A percentile compares a stretch with the other conserved stretches of the same genome.
Conservation (phyloP, 2,888 invertebrate genomes). For the Pomacea canaliculata region DNA sequence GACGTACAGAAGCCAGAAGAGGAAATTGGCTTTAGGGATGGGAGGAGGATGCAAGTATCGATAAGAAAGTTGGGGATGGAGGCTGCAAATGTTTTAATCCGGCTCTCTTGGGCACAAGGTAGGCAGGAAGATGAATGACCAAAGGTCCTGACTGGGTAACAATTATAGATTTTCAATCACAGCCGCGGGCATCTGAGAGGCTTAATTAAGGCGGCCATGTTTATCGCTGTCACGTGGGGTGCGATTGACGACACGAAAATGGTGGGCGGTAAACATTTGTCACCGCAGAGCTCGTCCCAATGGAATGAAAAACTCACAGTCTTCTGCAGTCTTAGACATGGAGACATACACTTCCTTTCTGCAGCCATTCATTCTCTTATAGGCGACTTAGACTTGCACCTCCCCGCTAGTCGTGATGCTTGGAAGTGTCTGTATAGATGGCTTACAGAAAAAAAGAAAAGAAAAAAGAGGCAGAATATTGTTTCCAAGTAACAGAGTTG, state of each 20-base stretch:
- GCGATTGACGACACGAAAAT: conserved; percentile 29
- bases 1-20: background rate
- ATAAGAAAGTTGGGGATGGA: background rate
- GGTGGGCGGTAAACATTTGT: conserved; percentile 27
- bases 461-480: no score
- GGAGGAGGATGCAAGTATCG: background rate
- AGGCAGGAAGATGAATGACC: background rate
- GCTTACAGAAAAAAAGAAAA: no score
- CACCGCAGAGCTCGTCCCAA: background rate
- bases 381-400: no score
- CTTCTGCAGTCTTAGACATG: background rate
- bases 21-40: background rate
- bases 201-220: conserved; percentile 34
- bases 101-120: background rate
- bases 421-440: no score
- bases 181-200: conserved; percentile 23
- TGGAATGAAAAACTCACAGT: conserved; percentile 12
- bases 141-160: background rate
- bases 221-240: conserved; percentile 30
- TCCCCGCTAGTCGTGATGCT: no score
- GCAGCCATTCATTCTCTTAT: no score
- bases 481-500: no score
- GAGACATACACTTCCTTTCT: no score
- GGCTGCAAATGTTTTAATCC: background rate
- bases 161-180: conserved; percentile 32